A percentile compares a stretch with the other conserved stretches of the same genome.
phyloP scores from a whole-genome alignment of 2,888 invertebrate genomes.

The Anarsia innoxiella region DNA sequence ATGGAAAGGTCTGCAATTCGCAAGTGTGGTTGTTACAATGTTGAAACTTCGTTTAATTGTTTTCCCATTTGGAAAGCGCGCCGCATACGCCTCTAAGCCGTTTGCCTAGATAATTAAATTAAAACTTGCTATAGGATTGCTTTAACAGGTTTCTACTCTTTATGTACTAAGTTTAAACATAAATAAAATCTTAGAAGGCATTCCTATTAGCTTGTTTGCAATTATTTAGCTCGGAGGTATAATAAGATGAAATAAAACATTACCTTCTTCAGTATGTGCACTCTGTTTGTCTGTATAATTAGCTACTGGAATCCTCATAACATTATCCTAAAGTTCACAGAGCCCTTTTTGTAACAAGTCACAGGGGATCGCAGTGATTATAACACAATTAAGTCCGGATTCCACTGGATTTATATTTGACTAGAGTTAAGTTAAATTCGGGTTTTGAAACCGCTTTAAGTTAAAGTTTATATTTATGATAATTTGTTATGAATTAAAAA shows the following conservation, averaged over 20 bases:
- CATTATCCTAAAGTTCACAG: conserved; percentile 28
- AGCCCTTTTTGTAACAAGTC: conserved; percentile 23
- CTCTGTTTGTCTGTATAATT: conserved; percentile 34
- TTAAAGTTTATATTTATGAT: no score
- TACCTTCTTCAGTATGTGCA: conserved; percentile 25
- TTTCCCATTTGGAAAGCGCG: conserved; percentile 37
- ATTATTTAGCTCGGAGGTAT: no score
- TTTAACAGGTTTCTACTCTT: conserved; percentile 13
- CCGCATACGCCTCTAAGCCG: conserved; percentile 29
- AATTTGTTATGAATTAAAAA: no score
- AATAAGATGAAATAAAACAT: no score
- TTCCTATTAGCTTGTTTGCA: no score
- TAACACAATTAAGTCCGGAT: no score
- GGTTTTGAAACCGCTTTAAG: no score
- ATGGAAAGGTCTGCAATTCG: conserved; percentile 13
- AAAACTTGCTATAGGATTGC: conserved; percentile 27
- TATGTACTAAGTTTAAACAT: no score
- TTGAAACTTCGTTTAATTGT: conserved; percentile 33
- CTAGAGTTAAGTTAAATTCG: no score
- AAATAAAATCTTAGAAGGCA: no score
- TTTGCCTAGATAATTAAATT: conserved; percentile 45
- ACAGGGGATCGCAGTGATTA: conserved; percentile 10
- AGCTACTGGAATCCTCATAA: conserved; percentile 22
- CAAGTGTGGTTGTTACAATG: conserved; percentile 25
- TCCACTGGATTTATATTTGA: no score